Base-by-base conservation (phyloP, 2,113 vertebrate species). In the Pimephales promelas region DNA sequence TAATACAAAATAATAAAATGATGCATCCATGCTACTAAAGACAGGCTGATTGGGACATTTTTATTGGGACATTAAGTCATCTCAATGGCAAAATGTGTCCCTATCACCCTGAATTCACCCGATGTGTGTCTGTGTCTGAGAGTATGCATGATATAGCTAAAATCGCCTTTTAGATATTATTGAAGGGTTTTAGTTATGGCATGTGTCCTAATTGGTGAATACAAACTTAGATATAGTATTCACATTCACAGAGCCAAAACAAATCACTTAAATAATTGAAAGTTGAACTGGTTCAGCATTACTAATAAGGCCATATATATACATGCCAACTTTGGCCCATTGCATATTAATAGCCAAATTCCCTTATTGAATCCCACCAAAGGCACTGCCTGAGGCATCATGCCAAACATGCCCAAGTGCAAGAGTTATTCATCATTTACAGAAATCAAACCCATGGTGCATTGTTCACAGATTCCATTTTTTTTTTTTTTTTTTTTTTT, bases 301-400 rank as follows among this genome's bases (percentile, higher is more conserved):
- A 54, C 47, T 9, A 24, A 52, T 16, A 9, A 81, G 59, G 26
- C 16, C 22, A 52, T 56, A 24, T 3, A 54, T 22, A 54, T 22
- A 24, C 28, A 70, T 24, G 16, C 36, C 18, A 80, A 36, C 20
- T 56, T 36, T 56, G 64, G 64, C 22, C 47, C 52, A 85, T 74
- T 73, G 78, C 81, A 66, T 13, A 78, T 59, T 71, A 61, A n/a
- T 57, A 45, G 61, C 36, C n/a, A 45, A 22, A 54, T 54, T 81
- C 81, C 74, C 79, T 80, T 36, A 79, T 73, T 70, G 43, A 62
- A 71, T 0, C 54, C 26, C n/a, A 68, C 79, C 79, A 78, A 83
- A 85, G 85, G 79, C 80, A 52, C 20, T 13, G 71, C 75, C 81
- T 75, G 43, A 16, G 28, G 83, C 75, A 36, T 10, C 20, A 61